Evolutionary conservation across 2,113 vertebrate genomes (phyloP).

Genomic region (Apodemus speciosus): DNA sequence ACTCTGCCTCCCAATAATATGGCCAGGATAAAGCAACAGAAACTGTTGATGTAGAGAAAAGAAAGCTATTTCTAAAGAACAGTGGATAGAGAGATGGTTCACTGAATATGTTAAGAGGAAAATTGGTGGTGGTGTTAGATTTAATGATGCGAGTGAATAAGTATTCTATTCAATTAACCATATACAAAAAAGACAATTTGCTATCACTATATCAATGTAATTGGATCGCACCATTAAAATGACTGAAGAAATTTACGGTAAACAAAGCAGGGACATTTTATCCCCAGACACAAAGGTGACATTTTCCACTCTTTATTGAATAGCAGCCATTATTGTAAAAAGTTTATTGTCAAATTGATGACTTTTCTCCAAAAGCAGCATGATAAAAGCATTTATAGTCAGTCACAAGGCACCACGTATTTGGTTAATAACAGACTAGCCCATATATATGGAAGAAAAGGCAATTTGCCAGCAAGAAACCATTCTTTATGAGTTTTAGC

Average conservation of each 20-base stretch:
- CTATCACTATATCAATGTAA: conserved; percentile 45
- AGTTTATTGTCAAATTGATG: not conserved
- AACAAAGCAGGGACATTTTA: conserved; percentile 2
- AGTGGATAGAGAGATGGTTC: not conserved
- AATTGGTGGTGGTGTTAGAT: not conserved
- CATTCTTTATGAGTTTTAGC: not conserved
- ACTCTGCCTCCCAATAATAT: not conserved
- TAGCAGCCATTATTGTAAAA: not conserved
- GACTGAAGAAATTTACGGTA: not conserved
- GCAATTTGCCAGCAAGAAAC: not conserved
- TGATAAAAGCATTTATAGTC: conserved; percentile 7
- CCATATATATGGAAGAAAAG: not conserved
- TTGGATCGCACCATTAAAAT: conserved; percentile 30
- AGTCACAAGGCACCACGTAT: not conserved
- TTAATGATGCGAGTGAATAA: not conserved
- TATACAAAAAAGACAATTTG: not conserved
- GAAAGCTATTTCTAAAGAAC: not conserved
- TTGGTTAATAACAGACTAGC: not conserved
- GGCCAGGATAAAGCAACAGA: not conserved
- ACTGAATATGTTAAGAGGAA: not conserved
- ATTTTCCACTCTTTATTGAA: conserved; percentile 7
- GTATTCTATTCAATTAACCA: conserved; percentile 21
- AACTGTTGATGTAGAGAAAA: not conserved
- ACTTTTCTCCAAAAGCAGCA: conserved; percentile 24
- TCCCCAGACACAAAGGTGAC: conserved; percentile 18